Evolutionary conservation across 2,797 vertebrate genomes (phyloP).

Genomic region (Sebastes cheni): DNA sequence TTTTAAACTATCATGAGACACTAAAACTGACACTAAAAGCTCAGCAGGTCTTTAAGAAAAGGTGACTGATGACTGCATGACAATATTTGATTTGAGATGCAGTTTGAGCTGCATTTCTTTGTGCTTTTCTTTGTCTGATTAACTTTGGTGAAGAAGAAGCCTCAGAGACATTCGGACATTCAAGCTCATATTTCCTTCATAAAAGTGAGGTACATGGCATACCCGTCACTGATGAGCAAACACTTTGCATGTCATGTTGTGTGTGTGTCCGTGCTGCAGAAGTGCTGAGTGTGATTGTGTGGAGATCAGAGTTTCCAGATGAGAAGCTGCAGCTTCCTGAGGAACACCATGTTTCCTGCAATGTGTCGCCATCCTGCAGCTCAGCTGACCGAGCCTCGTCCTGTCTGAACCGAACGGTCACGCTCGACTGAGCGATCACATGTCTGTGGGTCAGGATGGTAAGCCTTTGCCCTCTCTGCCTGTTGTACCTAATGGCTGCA

Average conservation of each 20-base stretch:
- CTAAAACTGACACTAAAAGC: no score
- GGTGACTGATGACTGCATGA: no score
- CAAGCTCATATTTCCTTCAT: not conserved
- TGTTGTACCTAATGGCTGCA: not conserved
- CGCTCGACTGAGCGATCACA: not conserved
- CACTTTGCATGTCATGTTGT: not conserved
- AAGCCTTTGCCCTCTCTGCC: not conserved
- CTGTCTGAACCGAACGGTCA: not conserved
- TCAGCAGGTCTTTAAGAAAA: no score
- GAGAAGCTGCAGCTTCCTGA: slow-evolving; percentile 48
- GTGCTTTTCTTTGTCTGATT: no score
- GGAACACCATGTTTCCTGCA: slow-evolving; percentile 40
- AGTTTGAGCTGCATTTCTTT: not conserved
- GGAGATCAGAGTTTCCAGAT: slow-evolving; percentile 13
- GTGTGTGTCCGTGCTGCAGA: not conserved
- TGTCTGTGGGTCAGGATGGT: not conserved
- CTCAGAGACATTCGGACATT: not conserved
- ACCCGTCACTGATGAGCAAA: not conserved
- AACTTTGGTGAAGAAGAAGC: no score
- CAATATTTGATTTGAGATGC: no score
- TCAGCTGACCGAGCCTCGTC: slow-evolving; percentile 52
- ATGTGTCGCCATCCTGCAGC: slow-evolving; percentile 21
- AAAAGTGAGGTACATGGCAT: accelerated
- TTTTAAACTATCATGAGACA: no score
- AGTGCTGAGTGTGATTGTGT: slow-evolving; percentile 43